Evolutionary conservation across 2,888 invertebrate species (phyloP).

Genomic region (Dusona sp.): DNA sequence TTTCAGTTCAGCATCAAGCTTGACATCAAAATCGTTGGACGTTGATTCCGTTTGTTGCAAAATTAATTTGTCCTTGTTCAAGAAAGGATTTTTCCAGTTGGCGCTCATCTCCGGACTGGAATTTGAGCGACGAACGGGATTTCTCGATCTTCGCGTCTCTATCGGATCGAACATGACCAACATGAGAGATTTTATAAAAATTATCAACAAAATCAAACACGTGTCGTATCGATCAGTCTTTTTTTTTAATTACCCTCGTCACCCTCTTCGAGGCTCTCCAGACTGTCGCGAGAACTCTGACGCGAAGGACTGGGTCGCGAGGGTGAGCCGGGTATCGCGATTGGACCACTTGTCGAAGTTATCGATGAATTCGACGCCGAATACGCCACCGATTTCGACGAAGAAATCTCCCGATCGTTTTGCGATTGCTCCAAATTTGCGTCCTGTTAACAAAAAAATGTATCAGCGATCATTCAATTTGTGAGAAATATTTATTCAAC

Average conservation of each 20-base stretch:
- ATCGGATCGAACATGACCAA: neutral
- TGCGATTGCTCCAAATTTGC: conserved; percentile 76
- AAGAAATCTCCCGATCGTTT: conserved; percentile 74
- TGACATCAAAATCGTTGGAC: conserved; percentile 78
- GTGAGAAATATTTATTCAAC: no score
- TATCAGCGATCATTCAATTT: neutral
- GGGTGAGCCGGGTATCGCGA: conserved; percentile 85
- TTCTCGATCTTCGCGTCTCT: conserved; percentile 87
- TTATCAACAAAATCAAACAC: neutral
- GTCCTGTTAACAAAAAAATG: conserved; percentile 65
- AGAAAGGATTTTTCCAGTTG: conserved; percentile 91
- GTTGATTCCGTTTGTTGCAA: conserved; percentile 76
- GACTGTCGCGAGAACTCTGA: conserved; percentile 86
- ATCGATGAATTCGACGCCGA: conserved; percentile 71
- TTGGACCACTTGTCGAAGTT: conserved; percentile 83
- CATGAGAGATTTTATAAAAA: neutral
- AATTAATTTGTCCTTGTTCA: conserved; percentile 85
- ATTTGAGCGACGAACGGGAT: conserved; percentile 95
- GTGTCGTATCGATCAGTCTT: no score
- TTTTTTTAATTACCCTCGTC: conserved; percentile 80
- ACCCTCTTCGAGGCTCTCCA: conserved; percentile 86
- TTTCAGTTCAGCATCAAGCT: conserved; percentile 85
- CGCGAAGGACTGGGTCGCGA: conserved; percentile 85
- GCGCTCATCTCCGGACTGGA: conserved; percentile 97
- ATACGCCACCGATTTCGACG: conserved; percentile 76